A percentile compares a stretch with the other conserved stretches of the same genome.
These are phyloP conservation scores for Chloroclystis v-ata DNA, from an alignment of 2,888 invertebrate genomes.

Conservation along the genomic window DNA sequence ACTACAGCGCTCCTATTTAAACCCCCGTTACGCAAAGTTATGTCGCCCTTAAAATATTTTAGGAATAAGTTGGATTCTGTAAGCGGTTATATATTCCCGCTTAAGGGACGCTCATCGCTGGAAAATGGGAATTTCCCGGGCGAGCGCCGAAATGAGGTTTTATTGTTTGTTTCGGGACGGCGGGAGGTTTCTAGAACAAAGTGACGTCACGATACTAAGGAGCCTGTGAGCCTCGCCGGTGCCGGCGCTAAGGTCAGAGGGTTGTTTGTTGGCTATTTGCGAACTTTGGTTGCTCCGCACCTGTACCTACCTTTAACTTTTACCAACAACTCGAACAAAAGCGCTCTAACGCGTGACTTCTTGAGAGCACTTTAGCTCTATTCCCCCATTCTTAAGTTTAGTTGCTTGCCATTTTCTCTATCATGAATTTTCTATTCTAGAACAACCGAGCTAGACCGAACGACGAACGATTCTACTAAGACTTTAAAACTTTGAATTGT, in stretches of 20 bases:
- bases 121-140: constrained; percentile 6
- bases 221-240: not conserved
- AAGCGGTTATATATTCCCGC: constrained; percentile 18
- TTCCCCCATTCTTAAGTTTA: too few relatives aligned
- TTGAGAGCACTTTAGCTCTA: too few relatives aligned
- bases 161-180: constrained; percentile 11
- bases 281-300: not conserved
- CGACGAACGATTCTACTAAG: too few relatives aligned
- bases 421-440: too few relatives aligned
- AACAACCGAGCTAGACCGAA: too few relatives aligned
- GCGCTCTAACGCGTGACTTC: not conserved
- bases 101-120: constrained; percentile 15
- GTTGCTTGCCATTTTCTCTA: too few relatives aligned
- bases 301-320: constrained; percentile 1
- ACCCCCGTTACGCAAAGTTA: constrained; percentile 23
- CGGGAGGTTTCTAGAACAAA: not conserved
- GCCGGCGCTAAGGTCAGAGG: not conserved
- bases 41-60: constrained; percentile 26
- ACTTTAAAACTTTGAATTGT: too few relatives aligned
- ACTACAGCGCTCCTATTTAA: constrained; percentile 3
- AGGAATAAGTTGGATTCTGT: constrained; percentile 29
- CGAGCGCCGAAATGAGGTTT: constrained; percentile 7
- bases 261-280: not conserved
- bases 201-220: not conserved
- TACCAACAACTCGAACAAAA: not conserved